These are phyloP conservation scores for Cochlearius cochlearius DNA, from an alignment of 2,113 vertebrate genomes.

Conservation along the genomic window DNA sequence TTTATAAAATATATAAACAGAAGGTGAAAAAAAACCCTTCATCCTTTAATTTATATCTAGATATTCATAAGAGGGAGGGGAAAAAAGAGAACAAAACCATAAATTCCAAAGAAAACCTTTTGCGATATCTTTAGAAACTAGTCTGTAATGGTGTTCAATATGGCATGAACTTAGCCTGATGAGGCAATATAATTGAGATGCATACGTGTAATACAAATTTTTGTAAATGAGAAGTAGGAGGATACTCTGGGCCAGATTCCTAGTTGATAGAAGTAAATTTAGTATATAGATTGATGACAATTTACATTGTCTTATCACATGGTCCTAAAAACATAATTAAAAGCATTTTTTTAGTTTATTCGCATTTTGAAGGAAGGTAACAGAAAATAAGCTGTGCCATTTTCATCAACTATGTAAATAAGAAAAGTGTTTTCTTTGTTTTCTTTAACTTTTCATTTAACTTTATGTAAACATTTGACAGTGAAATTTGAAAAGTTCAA, in stretches of 20 bases:
- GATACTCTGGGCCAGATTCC: background rate
- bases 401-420: background rate
- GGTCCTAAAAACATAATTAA: background rate
- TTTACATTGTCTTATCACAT: background rate
- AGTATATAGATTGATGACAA: background rate
- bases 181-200: background rate
- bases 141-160: background rate
- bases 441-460: conserved; percentile 33
- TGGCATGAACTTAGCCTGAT: background rate
- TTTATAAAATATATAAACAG: background rate
- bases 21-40: background rate
- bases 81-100: background rate
- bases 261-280: background rate
- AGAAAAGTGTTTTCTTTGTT: background rate
- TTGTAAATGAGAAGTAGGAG: background rate
- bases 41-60: background rate
- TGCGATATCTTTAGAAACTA: background rate
- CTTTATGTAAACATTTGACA: background rate
- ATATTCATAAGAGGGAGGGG: background rate
- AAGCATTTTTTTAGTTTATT: background rate
- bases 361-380: background rate
- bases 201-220: background rate
- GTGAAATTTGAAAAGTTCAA: conserved; percentile 5
- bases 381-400: background rate
- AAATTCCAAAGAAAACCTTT: background rate